These are phyloP conservation scores for Drosophila mercatorum DNA, from an alignment of 2,888 invertebrate genomes.

Conservation along the genomic window DNA sequence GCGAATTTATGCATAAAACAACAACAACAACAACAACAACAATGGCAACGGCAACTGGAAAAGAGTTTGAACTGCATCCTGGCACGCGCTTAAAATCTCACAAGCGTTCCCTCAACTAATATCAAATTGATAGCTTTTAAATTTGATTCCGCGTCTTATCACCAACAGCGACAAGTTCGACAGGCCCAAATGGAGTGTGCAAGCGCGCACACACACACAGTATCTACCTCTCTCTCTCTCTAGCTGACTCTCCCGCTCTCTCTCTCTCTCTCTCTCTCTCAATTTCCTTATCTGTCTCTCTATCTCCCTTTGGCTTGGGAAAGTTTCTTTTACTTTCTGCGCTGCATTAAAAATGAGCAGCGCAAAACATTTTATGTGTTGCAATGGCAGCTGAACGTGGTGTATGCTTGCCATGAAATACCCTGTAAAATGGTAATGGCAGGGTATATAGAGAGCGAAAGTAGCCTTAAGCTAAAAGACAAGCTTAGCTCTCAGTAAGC, in stretches of 20 bases:
- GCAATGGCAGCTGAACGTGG: constrained; percentile 49
- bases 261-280: neutral
- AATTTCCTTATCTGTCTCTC: neutral
- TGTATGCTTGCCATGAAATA: constrained; percentile 53
- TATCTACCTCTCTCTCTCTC: neutral
- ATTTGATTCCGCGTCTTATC: constrained; percentile 82
- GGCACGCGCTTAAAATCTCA: constrained; percentile 56
- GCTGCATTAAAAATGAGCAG: constrained; percentile 78
- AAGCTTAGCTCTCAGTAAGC: too few relatives aligned
- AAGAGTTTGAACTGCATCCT: constrained; percentile 43
- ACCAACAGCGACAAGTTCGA: constrained; percentile 59
- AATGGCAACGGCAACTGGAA: constrained; percentile 7
- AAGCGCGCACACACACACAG: constrained; percentile 11
- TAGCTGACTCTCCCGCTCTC: too few relatives aligned
- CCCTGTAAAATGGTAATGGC: neutral
- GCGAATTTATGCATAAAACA: constrained; percentile 12
- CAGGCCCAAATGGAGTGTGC: constrained; percentile 61
- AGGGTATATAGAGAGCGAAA: neutral
- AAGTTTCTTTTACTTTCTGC: constrained; percentile 21
- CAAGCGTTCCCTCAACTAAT: constrained; percentile 66
- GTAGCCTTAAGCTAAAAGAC: too few relatives aligned
- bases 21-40: constrained; percentile 17
- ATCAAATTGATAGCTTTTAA: constrained; percentile 83
- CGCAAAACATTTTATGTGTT: constrained; percentile 66
- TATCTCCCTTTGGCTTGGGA: neutral